A percentile compares a stretch with the other conserved stretches of the same genome.
These are phyloP conservation scores for Acipenser transmontanus DNA, from an alignment of 2,797 vertebrate species.

Conservation along the genomic window DNA sequence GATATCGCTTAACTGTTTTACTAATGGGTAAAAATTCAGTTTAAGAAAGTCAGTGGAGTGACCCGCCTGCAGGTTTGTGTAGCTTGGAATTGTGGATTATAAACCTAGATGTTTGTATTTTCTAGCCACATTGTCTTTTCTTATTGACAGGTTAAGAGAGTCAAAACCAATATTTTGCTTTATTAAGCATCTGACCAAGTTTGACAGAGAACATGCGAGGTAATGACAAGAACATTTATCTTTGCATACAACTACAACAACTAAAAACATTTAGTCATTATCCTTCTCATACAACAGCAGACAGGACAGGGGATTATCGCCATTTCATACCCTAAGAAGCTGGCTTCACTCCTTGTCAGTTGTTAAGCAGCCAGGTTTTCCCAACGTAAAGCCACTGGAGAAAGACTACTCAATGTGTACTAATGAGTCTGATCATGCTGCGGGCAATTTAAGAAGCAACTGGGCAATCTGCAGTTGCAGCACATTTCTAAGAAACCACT, in stretches of 20 bases:
- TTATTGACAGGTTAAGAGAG: not conserved
- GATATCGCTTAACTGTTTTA: too few species aligned
- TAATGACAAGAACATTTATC: conserved; percentile 3
- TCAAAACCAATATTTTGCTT: not conserved
- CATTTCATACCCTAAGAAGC: too few species aligned
- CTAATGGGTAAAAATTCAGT: too few species aligned
- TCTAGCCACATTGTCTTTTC: too few species aligned
- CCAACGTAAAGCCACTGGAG: not conserved
- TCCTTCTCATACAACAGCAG: not conserved
- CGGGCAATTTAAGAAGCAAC: not conserved
- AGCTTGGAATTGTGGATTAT: too few species aligned
- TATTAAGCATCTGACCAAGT: not conserved
- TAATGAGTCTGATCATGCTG: conserved; percentile 3
- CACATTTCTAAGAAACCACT: not conserved
- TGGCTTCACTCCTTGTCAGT: not conserved
- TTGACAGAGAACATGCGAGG: not conserved
- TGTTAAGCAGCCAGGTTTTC: not conserved
- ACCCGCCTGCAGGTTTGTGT: too few species aligned
- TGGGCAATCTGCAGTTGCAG: not conserved
- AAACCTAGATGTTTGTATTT: too few species aligned
- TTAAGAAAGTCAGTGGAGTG: too few species aligned
- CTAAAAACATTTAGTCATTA: not conserved
- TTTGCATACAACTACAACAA: not conserved
- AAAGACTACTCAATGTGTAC: not conserved
- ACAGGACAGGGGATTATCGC: too few species aligned